Evolutionary conservation across 2,113 vertebrate genomes (phyloP), one percentile per base, ranked within the genome.

Genomic region (Cryptomyrus ogoouensis): DNA sequence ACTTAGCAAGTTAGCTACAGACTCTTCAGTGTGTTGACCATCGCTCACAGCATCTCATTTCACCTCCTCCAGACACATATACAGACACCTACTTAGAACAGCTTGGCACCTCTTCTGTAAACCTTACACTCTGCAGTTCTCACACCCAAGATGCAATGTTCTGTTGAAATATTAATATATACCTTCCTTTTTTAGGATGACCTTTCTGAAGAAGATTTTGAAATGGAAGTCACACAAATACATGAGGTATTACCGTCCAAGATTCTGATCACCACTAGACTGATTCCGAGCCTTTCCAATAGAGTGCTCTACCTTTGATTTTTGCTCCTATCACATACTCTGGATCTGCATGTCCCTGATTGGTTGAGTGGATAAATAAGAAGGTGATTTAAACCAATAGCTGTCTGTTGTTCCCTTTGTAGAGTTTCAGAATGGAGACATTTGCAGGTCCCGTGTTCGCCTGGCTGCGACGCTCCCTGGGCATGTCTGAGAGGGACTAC

Each of bases 401-500:
- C 21, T 84, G 39, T 3, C 44, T 84, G 83, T 46, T n/a, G 19
- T 84, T 88, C 13, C 5, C 88, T 89, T 5, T 91, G 21, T 49
- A 98, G 97, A 96, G 95, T 74, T 98, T 97, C 35, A 95, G 94
- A 56, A 95, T 98, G 96, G 93, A 95, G 92, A 98, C 97, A 0
- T 96, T 96, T 88, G 97, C 97, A 0, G 97, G 96, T 17, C 95
- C 96, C 0, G 96, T 96, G 90, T 98, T 98, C 27, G 92, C 96
- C 89, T 93, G 92, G 80, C 95, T 98, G 88, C 95, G 97, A 0
- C 91, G 91, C 15, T 96, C 94, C 8, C 92, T 97, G 2, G 97
- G 97, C 31, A 91, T 98, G 93, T 91, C 92, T 0, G 97, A 98
- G 90, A 94, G 92, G 56, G 96, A 97, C 84, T 98, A 98, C 87